Evolutionary conservation across 1,140 invertebrate species (phyloP), one percentile per base, ranked within the genome.

Genomic region (Pseudomyrmex concolor): DNA sequence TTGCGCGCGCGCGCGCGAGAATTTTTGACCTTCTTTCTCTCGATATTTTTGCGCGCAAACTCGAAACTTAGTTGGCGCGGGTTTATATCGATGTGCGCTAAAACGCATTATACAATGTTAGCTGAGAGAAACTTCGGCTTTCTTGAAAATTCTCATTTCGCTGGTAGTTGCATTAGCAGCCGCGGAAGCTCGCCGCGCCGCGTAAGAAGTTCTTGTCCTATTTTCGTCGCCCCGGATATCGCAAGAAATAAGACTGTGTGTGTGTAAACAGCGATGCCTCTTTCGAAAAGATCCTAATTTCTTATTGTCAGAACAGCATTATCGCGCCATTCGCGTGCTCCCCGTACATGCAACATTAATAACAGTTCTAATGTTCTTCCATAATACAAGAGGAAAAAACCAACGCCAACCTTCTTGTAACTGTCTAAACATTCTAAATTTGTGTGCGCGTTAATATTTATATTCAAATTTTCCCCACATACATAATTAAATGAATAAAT

Each of bases 101-200:
- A 80, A 71, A 60, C 43, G 25, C 66, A 15, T 71, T 80, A 71
- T 60, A 62, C 43, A 48, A 48, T 34, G 66, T 71, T 71, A 9
- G 12, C 19, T 54, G 15, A 71, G 59, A 64, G 64, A 80, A 80
- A 80, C 76, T 80, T 80, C 4, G n/a, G 45, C 19, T 80, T 60
- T 80, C 43, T 60, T 60, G 55, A 71, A 80, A 80, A 59, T 70
- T 80, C 54, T 70, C 43, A 70, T 80, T 60, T 80, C 59, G 76
- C 54, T 19, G 34, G 22, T 17, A 8, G 62, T n/a, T 34, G 62
- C 62, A 64, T 34, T 43, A 80, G n/a, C 59, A 80, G 4, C 43
- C 12, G 43, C 54, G 60, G 59, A 71, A 80, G n/a, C 76, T 22
- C 0, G 34, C 34, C 34, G 34, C 34, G 34, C 43, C 34, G 34